Percentiles rank a stretch among this genome's conserved stretches.
These are phyloP conservation scores for Aurelia aurita DNA, from an alignment of 30 jellyfish, hydroid and myxozoan species.

Conservation along the genomic window DNA sequence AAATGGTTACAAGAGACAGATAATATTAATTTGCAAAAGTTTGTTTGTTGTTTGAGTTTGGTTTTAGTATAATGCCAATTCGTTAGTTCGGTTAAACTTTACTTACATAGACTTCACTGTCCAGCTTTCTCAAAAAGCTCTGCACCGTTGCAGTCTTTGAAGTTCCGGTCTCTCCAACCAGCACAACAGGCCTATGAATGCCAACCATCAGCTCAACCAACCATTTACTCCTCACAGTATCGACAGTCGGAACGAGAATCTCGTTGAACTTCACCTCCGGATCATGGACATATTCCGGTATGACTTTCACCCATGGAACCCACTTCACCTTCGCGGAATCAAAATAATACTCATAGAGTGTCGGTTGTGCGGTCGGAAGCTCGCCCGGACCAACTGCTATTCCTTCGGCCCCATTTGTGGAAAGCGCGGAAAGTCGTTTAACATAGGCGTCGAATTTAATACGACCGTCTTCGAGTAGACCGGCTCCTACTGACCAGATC, in stretches of 20 bases:
- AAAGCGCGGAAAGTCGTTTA: conserved; percentile 82
- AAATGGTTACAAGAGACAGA: no score
- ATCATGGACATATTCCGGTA: conserved; percentile 90
- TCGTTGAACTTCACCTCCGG: conserved; percentile 91
- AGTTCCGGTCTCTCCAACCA: conserved; percentile 99
- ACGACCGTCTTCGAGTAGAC: conserved; percentile 92
- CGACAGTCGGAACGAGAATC: conserved; percentile 98
- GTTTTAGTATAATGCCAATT: no score
- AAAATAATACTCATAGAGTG: conserved; percentile 86
- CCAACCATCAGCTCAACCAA: conserved; percentile 90
- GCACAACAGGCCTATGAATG: conserved; percentile 93
- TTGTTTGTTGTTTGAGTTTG: no score
- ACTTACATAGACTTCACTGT: conserved; percentile 90
- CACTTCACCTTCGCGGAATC: conserved; percentile 77
- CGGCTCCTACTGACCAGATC: conserved; percentile 98
- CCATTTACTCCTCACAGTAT: conserved; percentile 97
- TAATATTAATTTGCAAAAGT: not conserved
- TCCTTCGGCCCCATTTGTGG: conserved; percentile 76
- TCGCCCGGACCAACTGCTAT: conserved; percentile 83
- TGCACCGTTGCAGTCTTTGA: conserved; percentile 98
- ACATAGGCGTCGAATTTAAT: conserved; percentile 81
- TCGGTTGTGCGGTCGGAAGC: conserved; percentile 86
- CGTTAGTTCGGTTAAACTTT: not conserved
- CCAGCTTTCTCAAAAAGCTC: conserved; percentile 86
- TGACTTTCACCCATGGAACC: conserved; percentile 94